Evolutionary conservation across 1,140 invertebrate species (phyloP), one percentile per base, ranked within the genome.

Genomic region (Ptiloglossa arizonensis): DNA sequence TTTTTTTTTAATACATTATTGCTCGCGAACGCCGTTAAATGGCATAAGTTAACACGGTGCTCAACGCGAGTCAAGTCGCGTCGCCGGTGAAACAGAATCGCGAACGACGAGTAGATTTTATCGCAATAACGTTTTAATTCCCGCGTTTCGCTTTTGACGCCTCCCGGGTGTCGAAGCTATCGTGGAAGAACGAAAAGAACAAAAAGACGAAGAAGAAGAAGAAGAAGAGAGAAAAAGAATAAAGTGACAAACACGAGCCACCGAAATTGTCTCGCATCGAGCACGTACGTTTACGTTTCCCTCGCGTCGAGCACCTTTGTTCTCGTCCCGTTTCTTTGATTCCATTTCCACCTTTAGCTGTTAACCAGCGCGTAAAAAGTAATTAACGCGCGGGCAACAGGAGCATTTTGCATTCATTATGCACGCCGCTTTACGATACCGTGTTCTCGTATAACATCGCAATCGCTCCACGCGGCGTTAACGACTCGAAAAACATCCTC

Each of bases 261-360:
- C 48, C 79, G 13, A 56, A 73, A 86, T 84, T 79, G 52, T 56
- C 56, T 44, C 32, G 63, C 80, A 79, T 84, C 76, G 66, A 80
- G 78, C 46, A 62, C 82, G 57, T 80, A 80, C 27, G 38, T 5
- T 15, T 57, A 48, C 57, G n/a, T 78, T 71, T 41, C 44, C 27
- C 38, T 22, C 32, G n/a, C 46, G 44, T n/a, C 44, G 15, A 35
- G 38, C 29, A 19, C 35, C 19, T 71, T 68, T 78, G 54, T 63
- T 38, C 32, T 29, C 32, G 15, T 32, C 27, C n/a, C 13, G 27
- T 22, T 13, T 15, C 69, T 79, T 79, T 82, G 73, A 68, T 62
- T 68, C 6, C 19, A 60, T 41, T 24, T 2, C 11, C 24, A 57
- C n/a, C 50, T 64, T 78, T 41, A 44, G 56, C 48, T 24, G 44